These are phyloP conservation scores for Hypomecis atomaria DNA, from an alignment of 2,888 invertebrate genomes.

Conservation along the genomic window DNA sequence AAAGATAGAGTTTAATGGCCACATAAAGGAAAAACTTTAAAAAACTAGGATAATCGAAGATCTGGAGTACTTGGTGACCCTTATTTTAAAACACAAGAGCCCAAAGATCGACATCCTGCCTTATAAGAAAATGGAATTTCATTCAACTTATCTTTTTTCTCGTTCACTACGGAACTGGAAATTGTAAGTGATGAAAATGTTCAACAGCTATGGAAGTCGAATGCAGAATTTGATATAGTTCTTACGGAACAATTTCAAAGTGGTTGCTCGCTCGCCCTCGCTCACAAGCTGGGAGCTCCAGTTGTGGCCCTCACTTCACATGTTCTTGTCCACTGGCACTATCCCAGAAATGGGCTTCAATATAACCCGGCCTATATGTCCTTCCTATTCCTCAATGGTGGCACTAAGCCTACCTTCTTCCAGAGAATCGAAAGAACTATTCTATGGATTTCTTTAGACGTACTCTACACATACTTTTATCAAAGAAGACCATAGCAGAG, in stretches of 20 bases:
- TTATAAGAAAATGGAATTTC: too few relatives aligned
- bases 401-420: slow-evolving; percentile 73
- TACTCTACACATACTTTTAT: slow-evolving; percentile 51
- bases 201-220: slow-evolving; percentile 64
- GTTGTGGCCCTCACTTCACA: slow-evolving; percentile 84
- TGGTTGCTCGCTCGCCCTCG: slow-evolving; percentile 86
- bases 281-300: slow-evolving; percentile 82
- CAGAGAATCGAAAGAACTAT: slow-evolving; percentile 78
- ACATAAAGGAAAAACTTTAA: too few relatives aligned
- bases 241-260: slow-evolving; percentile 85
- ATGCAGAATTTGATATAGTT: slow-evolving; percentile 83
- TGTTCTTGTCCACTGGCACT: slow-evolving; percentile 83
- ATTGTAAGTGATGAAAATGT: slow-evolving; percentile 64
- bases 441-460: slow-evolving; percentile 48
- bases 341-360: slow-evolving; percentile 81
- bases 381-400: slow-evolving; percentile 80
- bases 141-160: slow-evolving; percentile 52
- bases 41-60: too few relatives aligned
- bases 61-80: too few relatives aligned
- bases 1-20: too few relatives aligned
- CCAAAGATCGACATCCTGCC: too few relatives aligned
- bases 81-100: too few relatives aligned
- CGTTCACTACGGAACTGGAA: slow-evolving; percentile 50
- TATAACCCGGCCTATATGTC: slow-evolving; percentile 85
- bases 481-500: slow-evolving; percentile 58